phyloP scores from a whole-genome alignment of 2,113 vertebrate genomes.

The Tachysurus fulvidraco region DNA sequence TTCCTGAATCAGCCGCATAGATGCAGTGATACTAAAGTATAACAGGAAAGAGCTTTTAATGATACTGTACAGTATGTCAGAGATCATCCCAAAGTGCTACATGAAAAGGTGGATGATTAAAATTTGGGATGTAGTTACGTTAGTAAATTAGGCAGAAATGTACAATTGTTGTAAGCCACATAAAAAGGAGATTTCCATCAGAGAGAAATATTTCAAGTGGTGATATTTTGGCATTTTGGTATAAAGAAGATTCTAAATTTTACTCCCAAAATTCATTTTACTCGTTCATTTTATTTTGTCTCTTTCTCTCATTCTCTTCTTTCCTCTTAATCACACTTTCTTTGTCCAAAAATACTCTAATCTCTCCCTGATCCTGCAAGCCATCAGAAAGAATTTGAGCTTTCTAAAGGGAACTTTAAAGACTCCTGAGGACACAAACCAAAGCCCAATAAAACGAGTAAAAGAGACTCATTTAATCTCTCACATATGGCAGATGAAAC shows the following conservation, averaged over 20 bases:
- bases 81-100: neutral
- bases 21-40: neutral
- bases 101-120: neutral
- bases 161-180: neutral
- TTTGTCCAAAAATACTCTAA: slow-evolving; percentile 39
- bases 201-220: neutral
- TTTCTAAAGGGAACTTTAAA: slow-evolving; percentile 59
- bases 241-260: neutral
- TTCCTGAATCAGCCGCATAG: neutral
- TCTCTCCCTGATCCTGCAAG: slow-evolving; percentile 51
- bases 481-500: slow-evolving; percentile 20
- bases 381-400: slow-evolving; percentile 39
- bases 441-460: slow-evolving; percentile 19
- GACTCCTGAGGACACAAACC: slow-evolving; percentile 50
- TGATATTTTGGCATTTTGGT: neutral
- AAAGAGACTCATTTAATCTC: slow-evolving; percentile 11
- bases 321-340: slow-evolving; percentile 25
- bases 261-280: too few relatives aligned
- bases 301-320: slow-evolving; percentile 27
- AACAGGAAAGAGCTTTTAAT: neutral
- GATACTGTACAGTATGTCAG: neutral
- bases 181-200: neutral
- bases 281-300: neutral
- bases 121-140: neutral
- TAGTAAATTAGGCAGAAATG: neutral